These are phyloP conservation scores for Corynorhinus townsendii DNA, from an alignment of 2,113 vertebrate genomes.

Conservation along the genomic window DNA sequence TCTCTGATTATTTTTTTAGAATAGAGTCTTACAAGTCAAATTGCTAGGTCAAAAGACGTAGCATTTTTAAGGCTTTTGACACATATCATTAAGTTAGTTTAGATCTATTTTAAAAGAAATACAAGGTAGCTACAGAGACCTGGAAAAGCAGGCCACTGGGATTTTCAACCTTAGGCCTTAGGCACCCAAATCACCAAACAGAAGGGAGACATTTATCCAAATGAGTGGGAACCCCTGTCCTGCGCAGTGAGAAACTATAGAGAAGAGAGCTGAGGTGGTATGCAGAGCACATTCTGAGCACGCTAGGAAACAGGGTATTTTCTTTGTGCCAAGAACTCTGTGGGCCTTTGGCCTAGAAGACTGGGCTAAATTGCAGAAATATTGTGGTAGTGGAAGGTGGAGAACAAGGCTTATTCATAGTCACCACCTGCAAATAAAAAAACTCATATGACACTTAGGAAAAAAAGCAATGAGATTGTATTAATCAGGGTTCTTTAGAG, in stretches of 20 bases:
- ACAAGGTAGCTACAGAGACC: background rate
- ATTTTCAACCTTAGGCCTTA: background rate
- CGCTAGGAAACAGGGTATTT: background rate
- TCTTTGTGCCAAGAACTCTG: background rate
- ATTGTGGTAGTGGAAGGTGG: background rate
- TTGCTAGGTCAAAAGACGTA: background rate
- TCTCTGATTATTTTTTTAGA: constrained; percentile 32
- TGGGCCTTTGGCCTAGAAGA: background rate
- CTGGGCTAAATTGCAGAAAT: background rate
- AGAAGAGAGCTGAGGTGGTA: background rate
- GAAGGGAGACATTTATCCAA: background rate
- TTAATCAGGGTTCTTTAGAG: background rate
- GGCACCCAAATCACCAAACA: background rate
- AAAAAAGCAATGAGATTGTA: background rate
- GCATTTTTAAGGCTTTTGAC: background rate
- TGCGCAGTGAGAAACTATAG: background rate
- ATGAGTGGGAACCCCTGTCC: background rate
- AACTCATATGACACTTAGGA: background rate
- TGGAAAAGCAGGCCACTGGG: background rate
- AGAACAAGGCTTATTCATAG: background rate
- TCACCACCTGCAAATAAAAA: background rate
- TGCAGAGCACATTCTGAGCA: background rate
- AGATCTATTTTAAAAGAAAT: background rate
- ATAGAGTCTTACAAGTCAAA: background rate
- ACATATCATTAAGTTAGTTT: background rate